Evolutionary conservation across 2,113 vertebrate genomes (phyloP).

Genomic region (Dasyprocta punctata): DNA sequence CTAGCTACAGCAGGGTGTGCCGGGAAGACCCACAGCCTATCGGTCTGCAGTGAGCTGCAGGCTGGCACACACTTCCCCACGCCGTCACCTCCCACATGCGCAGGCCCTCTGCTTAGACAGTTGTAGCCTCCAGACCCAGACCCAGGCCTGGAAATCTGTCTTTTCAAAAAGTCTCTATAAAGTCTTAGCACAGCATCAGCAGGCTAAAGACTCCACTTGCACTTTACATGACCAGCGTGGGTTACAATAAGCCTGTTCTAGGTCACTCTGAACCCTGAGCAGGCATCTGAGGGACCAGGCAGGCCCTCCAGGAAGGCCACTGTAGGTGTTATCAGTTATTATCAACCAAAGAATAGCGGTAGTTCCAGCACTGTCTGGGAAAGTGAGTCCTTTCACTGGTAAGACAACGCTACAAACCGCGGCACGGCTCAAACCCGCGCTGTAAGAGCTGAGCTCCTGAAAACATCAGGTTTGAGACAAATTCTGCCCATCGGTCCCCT

Average conservation of each 20-base stretch:
- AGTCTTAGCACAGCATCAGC: neutral
- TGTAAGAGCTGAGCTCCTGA: neutral
- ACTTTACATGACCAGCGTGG: neutral
- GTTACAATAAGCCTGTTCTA: neutral
- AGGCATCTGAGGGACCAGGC: neutral
- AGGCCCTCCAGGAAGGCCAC: neutral
- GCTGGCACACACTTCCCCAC: rapidly evolving
- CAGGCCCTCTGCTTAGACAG: neutral
- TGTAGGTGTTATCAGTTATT: neutral
- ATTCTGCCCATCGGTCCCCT: neutral
- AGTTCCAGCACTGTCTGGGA: neutral
- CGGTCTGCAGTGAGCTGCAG: neutral
- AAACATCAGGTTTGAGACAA: neutral
- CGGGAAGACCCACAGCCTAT: rapidly evolving
- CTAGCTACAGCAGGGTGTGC: rapidly evolving
- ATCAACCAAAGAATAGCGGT: neutral
- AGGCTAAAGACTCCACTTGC: neutral
- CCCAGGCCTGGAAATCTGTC: neutral
- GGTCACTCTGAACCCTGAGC: neutral
- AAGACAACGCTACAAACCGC: neutral
- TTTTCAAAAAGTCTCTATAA: neutral
- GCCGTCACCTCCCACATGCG: neutral
- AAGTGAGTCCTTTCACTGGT: neutral
- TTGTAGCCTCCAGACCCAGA: neutral
- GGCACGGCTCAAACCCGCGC: neutral